Conservation (phyloP, 2,888 invertebrate genomes). For the Biston betularia region DNA sequence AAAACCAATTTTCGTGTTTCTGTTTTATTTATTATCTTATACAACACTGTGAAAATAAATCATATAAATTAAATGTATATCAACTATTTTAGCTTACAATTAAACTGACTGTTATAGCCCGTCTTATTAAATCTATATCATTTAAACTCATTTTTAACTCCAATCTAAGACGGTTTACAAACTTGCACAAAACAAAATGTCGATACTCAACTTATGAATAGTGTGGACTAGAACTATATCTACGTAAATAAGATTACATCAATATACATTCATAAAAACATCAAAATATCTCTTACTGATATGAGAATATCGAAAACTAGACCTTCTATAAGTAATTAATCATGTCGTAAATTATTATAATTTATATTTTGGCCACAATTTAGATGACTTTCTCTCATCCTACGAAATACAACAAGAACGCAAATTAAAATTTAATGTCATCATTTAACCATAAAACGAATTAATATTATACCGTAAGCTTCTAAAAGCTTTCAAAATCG, state of each 20-base stretch:
- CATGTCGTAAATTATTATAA: constrained; percentile 19
- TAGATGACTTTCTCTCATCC: constrained; percentile 55
- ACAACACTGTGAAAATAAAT: constrained; percentile 43
- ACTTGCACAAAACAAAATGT: constrained; percentile 1
- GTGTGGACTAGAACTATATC: constrained; percentile 55
- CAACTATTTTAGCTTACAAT: constrained; percentile 4
- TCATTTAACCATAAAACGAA: neutral
- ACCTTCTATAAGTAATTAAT: constrained; percentile 23
- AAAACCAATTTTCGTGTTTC: constrained; percentile 37
- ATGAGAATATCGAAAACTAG: constrained; percentile 41
- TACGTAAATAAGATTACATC: constrained; percentile 56
- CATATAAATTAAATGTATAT: constrained; percentile 27
- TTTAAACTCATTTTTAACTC: neutral
- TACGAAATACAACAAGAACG: constrained; percentile 42
- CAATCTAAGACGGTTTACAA: neutral
- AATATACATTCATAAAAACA: constrained; percentile 46
- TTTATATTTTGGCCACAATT: constrained; percentile 52
- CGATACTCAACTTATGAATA: constrained; percentile 39
- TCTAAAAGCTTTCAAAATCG: constrained; percentile 53
- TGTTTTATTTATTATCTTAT: constrained; percentile 38
- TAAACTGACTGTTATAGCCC: constrained; percentile 7
- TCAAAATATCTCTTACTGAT: constrained; percentile 51
- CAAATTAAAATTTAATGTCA: constrained; percentile 30
- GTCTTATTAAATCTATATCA: neutral
- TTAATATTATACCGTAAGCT: neutral